Evolutionary conservation across 2,113 vertebrate genomes (phyloP), one percentile per base, ranked within the genome.

Genomic region (Myocastor coypus): DNA sequence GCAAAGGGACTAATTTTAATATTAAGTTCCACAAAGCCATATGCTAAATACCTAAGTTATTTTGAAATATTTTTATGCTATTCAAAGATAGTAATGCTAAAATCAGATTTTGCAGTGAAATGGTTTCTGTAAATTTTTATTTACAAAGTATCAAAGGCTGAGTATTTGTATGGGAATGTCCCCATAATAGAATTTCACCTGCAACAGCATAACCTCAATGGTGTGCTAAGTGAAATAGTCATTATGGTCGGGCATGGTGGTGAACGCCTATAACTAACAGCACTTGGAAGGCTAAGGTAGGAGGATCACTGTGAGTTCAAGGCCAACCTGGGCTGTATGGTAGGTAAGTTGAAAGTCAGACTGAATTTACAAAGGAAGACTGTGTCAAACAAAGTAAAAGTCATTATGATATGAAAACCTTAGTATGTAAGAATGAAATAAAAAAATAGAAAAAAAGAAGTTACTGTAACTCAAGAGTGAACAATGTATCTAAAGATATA

Each of bases 131-230:
- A 73, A 8, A 61, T 16, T 28, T 46, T 84, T 86, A 57, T 24
- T n/a, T 37, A 16, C 26, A 55, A 30, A 52, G n/a, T 71, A 26
- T 26, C 37, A 37, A 19, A 20, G 55, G 55, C 68, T 20, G 40
- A 75, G 3, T 17, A 7, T 12, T 32, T 50, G 59, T 30, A 2
- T 0, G 0, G 0, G 42, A 3, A n/a, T 3, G 24, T 8, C 40
- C 26, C 73, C 42, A 50, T 50, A 63, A 32, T 0, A 61, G 30
- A 17, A 1, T 4, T 12, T 37, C 17, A 3, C 77, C 26, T 7
- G 3, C 34, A 75, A 13, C 3, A 14, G 24, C 7, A 52, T 55
- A 0, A 0, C 2, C n/a, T 3, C n/a, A 13, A 5, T 0, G 0
- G 0, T 1, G 4, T 3, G 8, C 7, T 28, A 8, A 30, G 32